Base-by-base conservation (phyloP, 2,797 vertebrate species). In the Cryptoprocta ferox region DNA sequence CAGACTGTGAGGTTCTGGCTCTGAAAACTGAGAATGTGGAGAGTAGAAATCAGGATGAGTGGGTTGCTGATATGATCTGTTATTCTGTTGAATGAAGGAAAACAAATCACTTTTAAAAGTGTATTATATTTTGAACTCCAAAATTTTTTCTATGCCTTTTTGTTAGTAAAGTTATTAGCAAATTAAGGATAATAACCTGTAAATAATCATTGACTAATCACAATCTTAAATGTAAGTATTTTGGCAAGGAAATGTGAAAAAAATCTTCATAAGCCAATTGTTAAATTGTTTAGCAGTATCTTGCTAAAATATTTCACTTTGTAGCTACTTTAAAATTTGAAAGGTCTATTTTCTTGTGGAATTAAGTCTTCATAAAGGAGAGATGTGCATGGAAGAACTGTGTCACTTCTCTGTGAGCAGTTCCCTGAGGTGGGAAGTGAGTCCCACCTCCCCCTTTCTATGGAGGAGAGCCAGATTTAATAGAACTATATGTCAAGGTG, bases 11-110 rank as follows among this genome's bases (percentile, higher is more conserved):
- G 53, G 80, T 65, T 68, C 63, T 76, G 71, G 66, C 35, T 88
- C 86, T 24, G 0, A 53, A 81, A 81, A 84, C 42, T 73, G 71
- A 93, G 73, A 84, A 37, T 80, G 0, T 8, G 45, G 65, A 70
- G 24, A 87, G 30, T 37, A 75, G 88, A 80, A 89, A 68, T 66
- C 35, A 35, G 68, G 12, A 32, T 19, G 56, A 94, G 63, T 86
- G 71, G 96, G 83, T 65, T 93, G 93, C 93, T 87, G 86, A 87
- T 80, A 66, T 5, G 28, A 94, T 97, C 94, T 94, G n/a, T 65
- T 83, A 61, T 87, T 91, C 84, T 61, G 59, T 87, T 89, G 32
- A 89, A 32, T 61, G 84, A 96, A 94, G 66, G 53, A 97, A 90
- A 97, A 71, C 65, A 93, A 87, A 87, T 61, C 24, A 94, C 30